A percentile compares a stretch with the other conserved stretches of the same genome.
Evolutionary conservation across 1,140 invertebrate genomes (phyloP).

Genomic region (Zaprionus inermis): DNA sequence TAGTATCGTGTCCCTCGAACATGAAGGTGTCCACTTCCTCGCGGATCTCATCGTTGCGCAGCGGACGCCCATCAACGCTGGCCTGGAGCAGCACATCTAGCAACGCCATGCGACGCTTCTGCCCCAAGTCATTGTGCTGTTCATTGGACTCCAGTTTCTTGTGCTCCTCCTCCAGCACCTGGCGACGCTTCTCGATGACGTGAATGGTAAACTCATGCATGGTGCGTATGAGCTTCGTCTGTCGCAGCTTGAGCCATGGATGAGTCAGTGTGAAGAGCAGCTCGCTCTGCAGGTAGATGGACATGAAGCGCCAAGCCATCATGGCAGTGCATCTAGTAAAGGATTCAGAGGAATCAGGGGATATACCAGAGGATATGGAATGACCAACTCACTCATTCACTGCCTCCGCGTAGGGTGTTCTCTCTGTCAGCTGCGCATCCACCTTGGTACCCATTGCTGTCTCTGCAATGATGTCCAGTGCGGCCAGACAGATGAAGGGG

Average conservation of each 20-base stretch:
- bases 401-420: constrained; percentile 89
- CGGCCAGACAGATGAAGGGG: constrained; percentile 52
- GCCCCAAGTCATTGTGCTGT: constrained; percentile 54
- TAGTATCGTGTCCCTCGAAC: constrained; percentile 86
- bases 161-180: constrained; percentile 51
- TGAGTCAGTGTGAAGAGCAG: constrained; percentile 68
- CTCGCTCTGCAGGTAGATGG: constrained; percentile 53
- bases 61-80: constrained; percentile 84
- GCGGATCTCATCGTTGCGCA: constrained; percentile 87
- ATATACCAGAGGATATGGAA: too few relatives aligned
- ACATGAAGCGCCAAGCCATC: constrained; percentile 67
- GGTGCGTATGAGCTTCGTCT: constrained; percentile 86
- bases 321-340: constrained; percentile 61
- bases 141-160: background rate
- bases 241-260: constrained; percentile 84
- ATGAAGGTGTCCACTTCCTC: constrained; percentile 90
- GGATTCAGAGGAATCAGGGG: too few relatives aligned
- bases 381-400: constrained; percentile 86
- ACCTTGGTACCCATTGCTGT: constrained; percentile 93
- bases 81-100: constrained; percentile 88
- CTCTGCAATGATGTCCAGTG: constrained; percentile 86
- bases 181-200: constrained; percentile 85
- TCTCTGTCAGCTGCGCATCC: constrained; percentile 88
- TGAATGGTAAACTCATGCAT: constrained; percentile 88
- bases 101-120: constrained; percentile 87